Evolutionary conservation across 2,888 invertebrate genomes (phyloP), one percentile per base, ranked within the genome.

Genomic region (Aleiodes leptofemur): DNA sequence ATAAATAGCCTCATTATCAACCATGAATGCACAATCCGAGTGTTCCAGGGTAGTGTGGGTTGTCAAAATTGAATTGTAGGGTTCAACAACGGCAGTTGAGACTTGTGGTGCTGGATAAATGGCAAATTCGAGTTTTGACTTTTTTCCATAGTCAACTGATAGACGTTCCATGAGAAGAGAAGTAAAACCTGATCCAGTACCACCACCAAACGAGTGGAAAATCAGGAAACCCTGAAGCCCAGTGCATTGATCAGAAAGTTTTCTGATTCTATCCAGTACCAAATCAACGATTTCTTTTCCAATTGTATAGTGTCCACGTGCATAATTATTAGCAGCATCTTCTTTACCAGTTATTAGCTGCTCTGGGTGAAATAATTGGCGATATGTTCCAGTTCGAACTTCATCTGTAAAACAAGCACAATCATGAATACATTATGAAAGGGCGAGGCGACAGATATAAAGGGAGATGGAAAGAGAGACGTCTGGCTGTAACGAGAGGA

Each of bases 21-120:
- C 91, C 91, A 93, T 92, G 82, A 93, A 93, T 34, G 93, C 92
- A 83, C 93, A 93, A 83, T 93, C 93, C 0, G 92, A 92, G 82
- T 93, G 66, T 4, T 66, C 68, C 9, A 90, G 80, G 0, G 97
- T 97, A 0, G 97, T 97, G 90, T 97, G 97, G 8, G 97, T 97
- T 23, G 97, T 97, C 80, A 97, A 90, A 86, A 97, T 96, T 0
- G 97, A 96, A 90, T 97, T 97, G 92, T 97, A 97, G 0, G 97
- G 97, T 90, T 95, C 95, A 64, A 95, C 83, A 13, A 51, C 29
- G 29, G 34, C 11, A 13, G 34, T 23, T 59, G 76, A 68, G 69
- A 95, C 96, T 91, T 96, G 96, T 6, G 98, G 98, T 9, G 98
- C 97, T 8, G 98, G 98, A 89, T 98, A 98, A 83, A 98, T 96